Evolutionary conservation across 2,888 invertebrate species (phyloP), one percentile per base, ranked within the genome.

Genomic region (Drosophila lacicola): DNA sequence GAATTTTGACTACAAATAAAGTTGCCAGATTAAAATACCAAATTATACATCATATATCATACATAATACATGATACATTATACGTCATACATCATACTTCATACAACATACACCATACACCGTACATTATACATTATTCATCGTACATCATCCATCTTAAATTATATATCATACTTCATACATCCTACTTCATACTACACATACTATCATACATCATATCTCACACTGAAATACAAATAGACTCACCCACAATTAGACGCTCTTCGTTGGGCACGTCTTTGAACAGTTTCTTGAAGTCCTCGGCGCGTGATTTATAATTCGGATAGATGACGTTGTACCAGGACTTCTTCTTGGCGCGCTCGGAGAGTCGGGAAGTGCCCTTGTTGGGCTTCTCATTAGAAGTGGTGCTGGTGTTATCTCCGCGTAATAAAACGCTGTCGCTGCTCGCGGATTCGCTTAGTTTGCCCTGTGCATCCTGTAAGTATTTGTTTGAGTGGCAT

Each of bases 251-350:
- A 91, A 98, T 96, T 78, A 98, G 95, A 83, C 98, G 94, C 92
- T 98, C 98, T 88, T 98, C 97, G 69, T 95, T 95, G 0, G 98
- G 98, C 74, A 98, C 95, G 67, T 97, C 97, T 92, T 97, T 97
- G 92, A 99, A 99, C 71, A 98, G 95, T 90, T 96, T 94, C 91
- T 96, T 97, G 92, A 98, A 98, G 93, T 98, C 98, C 87, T 97
- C 97, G 4, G 96, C 96, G 81, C 97, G 95, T 69, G 97, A 97
- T 93, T 98, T 98, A 92, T 99, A 99, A 0, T 97, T 98, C 39
- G 98, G 98, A 92, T 96, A 96, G 42, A 97, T 94, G 4, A 96
- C 94, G 93, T 95, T 96, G 92, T 97, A 97, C 96, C 97, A 97
- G 67, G 96, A 96, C 68, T 96, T 95, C 92, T 96, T 97, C 92